Base-by-base conservation (phyloP, 2,888 invertebrate genomes). In the Sclerodermus sp. region DNA sequence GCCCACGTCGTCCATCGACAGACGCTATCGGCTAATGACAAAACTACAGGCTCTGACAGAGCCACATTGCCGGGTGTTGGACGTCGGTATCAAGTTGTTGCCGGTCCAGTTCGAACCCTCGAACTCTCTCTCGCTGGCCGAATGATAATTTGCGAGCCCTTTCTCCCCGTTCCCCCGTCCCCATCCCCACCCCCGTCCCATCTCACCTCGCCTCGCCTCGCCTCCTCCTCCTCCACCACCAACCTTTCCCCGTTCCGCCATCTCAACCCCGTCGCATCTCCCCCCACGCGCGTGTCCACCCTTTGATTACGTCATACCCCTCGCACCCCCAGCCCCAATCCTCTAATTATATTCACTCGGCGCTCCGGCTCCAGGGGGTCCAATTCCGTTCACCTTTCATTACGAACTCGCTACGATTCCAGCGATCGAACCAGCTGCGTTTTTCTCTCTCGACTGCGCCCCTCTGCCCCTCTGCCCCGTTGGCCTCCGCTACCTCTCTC, bases 321-420 rank as follows among this genome's bases (percentile, higher is more conserved):
- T 62, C 70, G 62, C 64, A 31, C 49, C 54, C 54, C 46, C 65
- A 58, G 62, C 64, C 73, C 61, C 70, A 67, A 73, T 76, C 76
- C 77, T 76, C 74, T 77, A 77, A 77, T 77, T 77, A 77, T 77
- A 77, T 77, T 77, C 77, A 74, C 75, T 76, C 73, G 67, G 66
- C 64, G 70, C 72, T 73, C 66, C 66, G 62, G 68, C 71, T 73
- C 69, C 71, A 64, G 71, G 72, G 76, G 74, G 68, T 76, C 74
- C 76, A 75, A 77, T 77, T 76, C 75, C 71, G 73, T 73, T 73
- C 76, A 76, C 76, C 77, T 77, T 77, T 77, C 75, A 77, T 77
- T 77, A 77, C 73, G 68, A 68, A 62, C 72, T 59, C 58, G 65
- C 70, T 70, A 71, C 73, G 71, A 73, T 71, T 74, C 69, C 69